A percentile compares a stretch with the other conserved stretches of the same genome.
phyloP scores from a whole-genome alignment of 2,888 invertebrate genomes.

The Dascillus cervinus region DNA sequence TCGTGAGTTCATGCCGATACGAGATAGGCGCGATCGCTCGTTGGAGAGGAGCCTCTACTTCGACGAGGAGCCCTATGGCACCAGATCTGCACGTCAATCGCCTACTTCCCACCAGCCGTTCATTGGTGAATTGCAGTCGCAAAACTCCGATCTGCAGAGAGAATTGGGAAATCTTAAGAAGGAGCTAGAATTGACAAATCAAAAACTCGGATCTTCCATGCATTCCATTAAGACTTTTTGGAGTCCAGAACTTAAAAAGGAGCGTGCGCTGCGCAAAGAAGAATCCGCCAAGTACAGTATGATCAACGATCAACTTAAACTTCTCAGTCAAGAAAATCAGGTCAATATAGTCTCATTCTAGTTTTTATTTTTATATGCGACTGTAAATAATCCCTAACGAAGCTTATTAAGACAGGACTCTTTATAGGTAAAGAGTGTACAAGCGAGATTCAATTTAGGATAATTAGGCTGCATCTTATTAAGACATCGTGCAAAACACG shows the following conservation, averaged over 20 bases:
- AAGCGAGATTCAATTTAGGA: conserved; percentile 1
- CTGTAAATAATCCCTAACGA: no score
- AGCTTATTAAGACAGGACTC: no score
- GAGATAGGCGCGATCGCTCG: conserved; percentile 64
- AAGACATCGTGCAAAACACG: conserved; percentile 1
- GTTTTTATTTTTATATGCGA: not conserved
- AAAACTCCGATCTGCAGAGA: conserved; percentile 89
- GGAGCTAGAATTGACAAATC: conserved; percentile 91
- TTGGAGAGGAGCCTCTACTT: conserved; percentile 62
- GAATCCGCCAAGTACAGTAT: conserved; percentile 95
- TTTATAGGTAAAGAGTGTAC: no score
- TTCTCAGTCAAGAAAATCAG: conserved; percentile 95
- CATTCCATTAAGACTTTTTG: conserved; percentile 99
- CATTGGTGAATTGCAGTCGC: conserved; percentile 80
- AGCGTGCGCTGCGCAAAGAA: conserved; percentile 91
- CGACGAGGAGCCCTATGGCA: conserved; percentile 52
- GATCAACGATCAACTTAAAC: conserved; percentile 92
- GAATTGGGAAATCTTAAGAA: conserved; percentile 88
- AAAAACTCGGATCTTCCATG: conserved; percentile 97
- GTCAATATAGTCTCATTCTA: conserved; percentile 43
- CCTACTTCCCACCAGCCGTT: conserved; percentile 58
- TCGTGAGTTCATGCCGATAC: conserved; percentile 80
- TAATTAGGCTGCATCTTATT: conserved; percentile 1
- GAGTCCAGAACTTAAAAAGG: conserved; percentile 99
- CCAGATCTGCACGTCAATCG: conserved; percentile 60